These are phyloP conservation scores for Pipa parva DNA, from an alignment of 2,113 vertebrate species.

Conservation along the genomic window DNA sequence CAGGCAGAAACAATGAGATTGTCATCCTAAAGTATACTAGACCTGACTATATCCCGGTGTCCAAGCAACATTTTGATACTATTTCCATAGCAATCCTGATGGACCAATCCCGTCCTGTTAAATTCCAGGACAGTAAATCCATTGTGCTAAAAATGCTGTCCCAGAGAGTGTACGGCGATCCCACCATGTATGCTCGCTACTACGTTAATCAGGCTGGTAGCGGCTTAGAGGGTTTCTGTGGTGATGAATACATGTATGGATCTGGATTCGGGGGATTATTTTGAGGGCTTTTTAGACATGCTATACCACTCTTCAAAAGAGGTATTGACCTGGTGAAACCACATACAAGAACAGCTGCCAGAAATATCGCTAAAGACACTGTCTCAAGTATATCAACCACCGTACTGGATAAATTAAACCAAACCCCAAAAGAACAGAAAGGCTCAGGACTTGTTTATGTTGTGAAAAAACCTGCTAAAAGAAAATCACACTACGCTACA, in stretches of 20 bases:
- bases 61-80: neutral
- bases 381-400: neutral
- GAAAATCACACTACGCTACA: neutral
- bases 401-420: neutral
- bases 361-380: neutral
- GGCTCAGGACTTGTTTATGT: neutral
- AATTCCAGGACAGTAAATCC: neutral
- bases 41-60: neutral
- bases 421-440: neutral
- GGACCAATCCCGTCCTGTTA: neutral
- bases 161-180: slow-evolving; percentile 2
- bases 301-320: neutral
- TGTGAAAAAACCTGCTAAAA: neutral
- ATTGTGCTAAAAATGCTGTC: slow-evolving; percentile 1
- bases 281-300: neutral
- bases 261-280: neutral
- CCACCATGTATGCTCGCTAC: neutral
- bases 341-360: neutral
- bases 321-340: neutral
- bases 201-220: neutral
- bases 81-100: neutral
- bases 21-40: neutral
- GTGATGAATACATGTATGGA: neutral
- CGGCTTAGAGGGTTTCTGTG: neutral
- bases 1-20: neutral